Evolutionary conservation across 2,888 invertebrate species (phyloP).

Genomic region (Coenonympha glycerion): DNA sequence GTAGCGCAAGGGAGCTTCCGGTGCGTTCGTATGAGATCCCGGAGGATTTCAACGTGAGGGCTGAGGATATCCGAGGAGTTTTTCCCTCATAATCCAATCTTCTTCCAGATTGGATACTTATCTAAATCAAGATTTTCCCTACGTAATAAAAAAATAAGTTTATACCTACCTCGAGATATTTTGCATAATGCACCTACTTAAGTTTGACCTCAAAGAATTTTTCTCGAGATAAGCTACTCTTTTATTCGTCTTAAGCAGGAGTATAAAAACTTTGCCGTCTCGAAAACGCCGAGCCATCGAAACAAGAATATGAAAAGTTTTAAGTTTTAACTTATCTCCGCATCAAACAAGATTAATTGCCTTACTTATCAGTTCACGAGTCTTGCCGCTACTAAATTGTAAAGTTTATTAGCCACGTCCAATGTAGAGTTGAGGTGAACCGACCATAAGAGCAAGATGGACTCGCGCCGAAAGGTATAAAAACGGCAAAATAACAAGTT

Average conservation of each 20-base stretch:
- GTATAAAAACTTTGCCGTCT: slow-evolving; percentile 20
- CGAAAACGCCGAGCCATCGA: slow-evolving; percentile 9
- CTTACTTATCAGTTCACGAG: slow-evolving; percentile 8
- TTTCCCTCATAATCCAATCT: no score
- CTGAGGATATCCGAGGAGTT: no score
- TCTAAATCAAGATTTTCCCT: no score
- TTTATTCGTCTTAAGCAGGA: slow-evolving; percentile 22
- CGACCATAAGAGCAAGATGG: background rate
- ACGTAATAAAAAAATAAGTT: no score
- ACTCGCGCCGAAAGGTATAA: no score
- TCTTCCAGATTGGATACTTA: no score
- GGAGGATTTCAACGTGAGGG: no score
- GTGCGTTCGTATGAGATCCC: no score
- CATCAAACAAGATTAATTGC: slow-evolving; percentile 13
- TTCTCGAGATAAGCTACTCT: slow-evolving; percentile 20
- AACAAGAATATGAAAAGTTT: slow-evolving; percentile 14
- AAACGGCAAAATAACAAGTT: no score
- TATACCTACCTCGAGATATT: slow-evolving; percentile 21
- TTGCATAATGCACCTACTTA: slow-evolving; percentile 23
- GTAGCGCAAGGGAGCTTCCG: no score
- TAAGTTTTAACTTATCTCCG: slow-evolving; percentile 6
- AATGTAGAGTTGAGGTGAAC: background rate
- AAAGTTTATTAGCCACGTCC: background rate
- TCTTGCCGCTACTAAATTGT: background rate
- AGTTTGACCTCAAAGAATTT: slow-evolving; percentile 16